Base-by-base conservation (phyloP, 2,888 invertebrate species). In the Heliconius erato region DNA sequence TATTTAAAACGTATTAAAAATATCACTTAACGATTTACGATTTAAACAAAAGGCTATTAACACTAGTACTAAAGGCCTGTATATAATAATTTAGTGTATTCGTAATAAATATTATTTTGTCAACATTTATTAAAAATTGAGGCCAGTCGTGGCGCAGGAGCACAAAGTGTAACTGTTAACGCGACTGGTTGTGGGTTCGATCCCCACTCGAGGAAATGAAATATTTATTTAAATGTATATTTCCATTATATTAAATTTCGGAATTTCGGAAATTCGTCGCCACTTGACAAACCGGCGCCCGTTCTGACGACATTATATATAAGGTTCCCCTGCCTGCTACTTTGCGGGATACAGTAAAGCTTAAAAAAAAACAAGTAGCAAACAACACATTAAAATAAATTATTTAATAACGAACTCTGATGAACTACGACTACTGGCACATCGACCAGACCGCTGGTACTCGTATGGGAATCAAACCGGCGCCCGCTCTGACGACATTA, bases 401-500 rank as follows among this genome's bases (percentile, higher is more conserved):
- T 26, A 71, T 44, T n/a, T n/a, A 59, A 23, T 76, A 76, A 76
- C 35, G 68, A 54, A 68, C n/a, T 35, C 59, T 35, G 14, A 59
- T 80, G 68, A 59, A 54, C 76, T 71, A 71, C n/a, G 81, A n/a
- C 81, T 81, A 71, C 59, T 81, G 44, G 40, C 59, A n/a, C 23
- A 44, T 26, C 74, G 59, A 74, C 72, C n/a, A 72, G 79, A 28
- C 77, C 72, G 68, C 65, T 72, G 65, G 54, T 80, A 78, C 65
- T 72, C 59, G 65, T 80, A 78, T 83, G 84, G 74, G 68, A 79
- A 83, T 76, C 71, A 49, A 72, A 80, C 78, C 54, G 72, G 78
- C 74, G 59, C 80, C 54, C 35, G 32, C 32, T 76, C 65, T 32
- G 77, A 72, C n/a, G 83, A 74, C 81, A 81, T 84, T 79, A 72